Evolutionary conservation across 1,140 invertebrate genomes (phyloP).

Genomic region (Luehdorfia chinensis): DNA sequence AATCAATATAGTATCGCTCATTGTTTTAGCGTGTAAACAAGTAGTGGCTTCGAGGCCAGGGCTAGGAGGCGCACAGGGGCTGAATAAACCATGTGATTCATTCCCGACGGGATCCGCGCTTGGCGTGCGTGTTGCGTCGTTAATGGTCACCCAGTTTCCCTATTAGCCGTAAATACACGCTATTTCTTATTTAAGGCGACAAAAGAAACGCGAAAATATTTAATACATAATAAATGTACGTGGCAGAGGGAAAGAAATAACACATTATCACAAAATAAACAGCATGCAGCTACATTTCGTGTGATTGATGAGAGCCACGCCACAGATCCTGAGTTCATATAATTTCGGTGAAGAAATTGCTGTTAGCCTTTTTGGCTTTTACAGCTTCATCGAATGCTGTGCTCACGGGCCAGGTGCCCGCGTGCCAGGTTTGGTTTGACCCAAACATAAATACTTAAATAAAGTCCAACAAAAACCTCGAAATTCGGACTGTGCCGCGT

Average conservation of each 20-base stretch:
- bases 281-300: no score
- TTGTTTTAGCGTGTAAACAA: background rate
- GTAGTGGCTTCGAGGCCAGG: background rate
- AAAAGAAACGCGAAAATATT: background rate
- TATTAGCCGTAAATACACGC: conserved; percentile 28
- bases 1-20: background rate
- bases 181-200: conserved; percentile 19
- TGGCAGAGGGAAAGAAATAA: background rate
- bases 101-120: conserved; percentile 19
- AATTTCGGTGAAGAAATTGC: no score
- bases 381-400: no score
- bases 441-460: no score
- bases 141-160: conserved; percentile 33
- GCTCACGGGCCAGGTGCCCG: no score
- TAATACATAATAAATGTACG: background rate
- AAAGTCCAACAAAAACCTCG: no score
- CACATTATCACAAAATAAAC: no score
- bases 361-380: no score
- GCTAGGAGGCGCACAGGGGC: background rate
- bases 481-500: no score
- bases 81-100: conserved; percentile 34
- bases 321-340: no score
- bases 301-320: no score
- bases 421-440: no score
- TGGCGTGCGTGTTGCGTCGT: background rate